Base-by-base conservation (phyloP, 2,888 invertebrate genomes). In the Sphaerophoria taeniata region DNA sequence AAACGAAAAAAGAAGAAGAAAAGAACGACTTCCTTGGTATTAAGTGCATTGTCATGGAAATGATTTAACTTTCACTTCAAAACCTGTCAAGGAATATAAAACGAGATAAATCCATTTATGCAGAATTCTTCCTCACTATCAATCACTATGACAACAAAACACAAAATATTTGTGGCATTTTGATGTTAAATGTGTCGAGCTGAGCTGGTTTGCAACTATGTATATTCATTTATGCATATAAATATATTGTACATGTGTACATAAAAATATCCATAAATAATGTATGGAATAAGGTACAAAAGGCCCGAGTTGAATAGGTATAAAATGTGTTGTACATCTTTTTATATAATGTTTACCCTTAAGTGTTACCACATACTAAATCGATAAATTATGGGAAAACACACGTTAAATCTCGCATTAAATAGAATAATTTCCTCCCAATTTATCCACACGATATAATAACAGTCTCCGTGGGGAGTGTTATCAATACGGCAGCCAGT, bases 371-470 rank as follows among this genome's bases (percentile, higher is more conserved):
- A 89, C 89, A 90, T 90, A 89, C 90, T 90, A 90, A 90, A 91
- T 91, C 91, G 90, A 91, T 91, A 90, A 90, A 90, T 90, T 90
- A 90, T 90, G 89, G 90, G 89, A 89, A 80, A 65, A 89, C 90
- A 91, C 88, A 90, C 89, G 91, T 90, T 91, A 89, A 91, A 91
- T 91, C 89, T 91, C 89, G 88, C 91, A 90, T 91, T 89, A 91
- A 91, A 91, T 91, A 88, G 90, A 90, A 91, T 90, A 90, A 90
- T 90, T 91, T 91, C 90, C 90, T 89, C 88, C 89, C 90, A 90
- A 90, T 91, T 91, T 90, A 90, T 89, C 83, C 89, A 49, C 75
- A 80, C 70, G 56, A 45, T 61, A 61, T 61, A 61, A n/a, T n/a
- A 61, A 61, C 47, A 47, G 47, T 63, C 71, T 80, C 80, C 74